Base-by-base conservation (phyloP, 2,797 vertebrate genomes). In the Carcharodon carcharias region DNA sequence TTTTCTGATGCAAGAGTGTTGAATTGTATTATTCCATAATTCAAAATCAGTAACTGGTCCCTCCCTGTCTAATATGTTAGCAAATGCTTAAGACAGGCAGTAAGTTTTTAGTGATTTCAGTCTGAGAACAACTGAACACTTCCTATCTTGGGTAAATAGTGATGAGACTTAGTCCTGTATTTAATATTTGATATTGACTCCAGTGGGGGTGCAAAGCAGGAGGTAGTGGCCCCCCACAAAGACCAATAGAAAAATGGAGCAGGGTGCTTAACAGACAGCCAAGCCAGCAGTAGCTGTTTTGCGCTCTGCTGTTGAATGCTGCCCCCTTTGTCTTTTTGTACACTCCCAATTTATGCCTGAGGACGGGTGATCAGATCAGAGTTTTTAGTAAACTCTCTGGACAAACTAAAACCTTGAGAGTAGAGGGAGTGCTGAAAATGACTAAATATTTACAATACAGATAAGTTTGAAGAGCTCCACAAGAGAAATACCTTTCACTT, bases 371-470 rank as follows among this genome's bases (percentile, higher is more conserved):
- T 73, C 26, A 54, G 94, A 73, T 77, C 94, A 95, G 50, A 95
- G 45, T 16, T 31, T 95, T 95, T 21, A 35, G 50, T 95, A 31
- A 45, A 63, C 31, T 35, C 50, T 50, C 11, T 31, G 4, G 7
- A 58, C 50, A 63, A 92, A 50, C 9, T 3, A 6, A 95, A 71
- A 54, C 65, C 93, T 71, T 71, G 67, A 95, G 67, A 31, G 67
- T 31, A 35, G 28, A 35, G 50, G 11, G 31, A 73, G 69, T 21
- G 65, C 40, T 50, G 26, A 28, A 95, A 94, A 94, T 69, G 26
- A 95, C 69, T 95, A 54, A 95, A 35, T 95, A 56, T 95, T 95
- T 95, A 35, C 45, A 73, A 56, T 65, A 35, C 67, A 73, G 94
- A 95, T 56, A 95, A 69, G 91, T 9, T 18, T 40, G 61, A 45